Base-by-base conservation (phyloP, 2,888 invertebrate genomes). In the Anticlea derivata region DNA sequence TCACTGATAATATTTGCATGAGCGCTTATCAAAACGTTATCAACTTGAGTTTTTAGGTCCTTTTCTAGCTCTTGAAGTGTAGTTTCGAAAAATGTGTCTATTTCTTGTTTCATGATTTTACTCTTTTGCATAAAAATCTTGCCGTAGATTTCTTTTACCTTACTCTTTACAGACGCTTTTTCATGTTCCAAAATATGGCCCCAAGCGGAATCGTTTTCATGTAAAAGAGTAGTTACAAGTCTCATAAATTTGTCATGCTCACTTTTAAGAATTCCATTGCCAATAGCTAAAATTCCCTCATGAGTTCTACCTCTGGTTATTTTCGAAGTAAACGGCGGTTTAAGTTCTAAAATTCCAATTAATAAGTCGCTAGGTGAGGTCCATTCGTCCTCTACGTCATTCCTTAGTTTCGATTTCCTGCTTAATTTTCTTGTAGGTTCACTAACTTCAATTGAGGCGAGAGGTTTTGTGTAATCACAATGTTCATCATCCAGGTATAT, bases 291-390 rank as follows among this genome's bases (percentile, higher is more conserved):
- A 52, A 90, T 86, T 27, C 90, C 89, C 70, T 82, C 70, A 55
- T 90, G 89, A 24, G 89, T 79, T 56, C 66, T 78, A 1, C 83
- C 86, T 69, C 86, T 78, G 8, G 79, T 81, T 46, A 86, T 83
- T 76, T 85, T 89, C 0, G 89, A 87, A 8, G 90, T 90, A 56
- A 89, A 86, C 0, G 90, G 90, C 26, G 88, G 85, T 20, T 70
- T 69, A 5, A 90, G 64, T 38, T 85, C 76, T 54, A 89, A 37
- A 58, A 71, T 73, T 10, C 78, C 85, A 55, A 87, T 80, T 27
- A 90, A 61, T 46, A 77, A 63, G 60, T 90, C 90, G 64, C 90
- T 90, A 5, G 90, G 90, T 27, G 90, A 90, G 33, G 69, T 61
- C 89, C 90, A 90, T 26, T 70, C 65, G 52, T 70, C 65, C 8